Percentiles rank a stretch among this genome's conserved stretches.
These are phyloP conservation scores for Tringa solitaria DNA, from an alignment of 2,113 vertebrate species.

Conservation along the genomic window DNA sequence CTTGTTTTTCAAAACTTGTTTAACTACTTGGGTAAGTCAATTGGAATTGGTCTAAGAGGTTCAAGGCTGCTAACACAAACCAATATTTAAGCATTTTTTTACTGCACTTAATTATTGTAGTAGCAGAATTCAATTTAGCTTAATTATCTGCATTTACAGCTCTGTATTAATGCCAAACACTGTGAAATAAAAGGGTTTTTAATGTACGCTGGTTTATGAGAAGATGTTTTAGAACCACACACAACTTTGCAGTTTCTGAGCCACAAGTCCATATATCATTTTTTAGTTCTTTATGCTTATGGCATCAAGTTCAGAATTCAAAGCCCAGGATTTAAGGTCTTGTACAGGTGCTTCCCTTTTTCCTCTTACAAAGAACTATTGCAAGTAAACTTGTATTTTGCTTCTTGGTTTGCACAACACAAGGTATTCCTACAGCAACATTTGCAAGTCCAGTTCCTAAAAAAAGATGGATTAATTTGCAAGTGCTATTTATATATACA, in stretches of 20 bases:
- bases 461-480: neutral
- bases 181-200: neutral
- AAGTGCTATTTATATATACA: neutral
- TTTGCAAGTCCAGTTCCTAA: neutral
- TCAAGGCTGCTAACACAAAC: neutral
- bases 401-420: neutral
- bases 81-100: neutral
- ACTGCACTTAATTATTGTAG: neutral
- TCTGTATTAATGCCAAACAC: neutral
- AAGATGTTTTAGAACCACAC: neutral
- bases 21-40: neutral
- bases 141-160: neutral
- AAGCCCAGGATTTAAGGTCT: neutral
- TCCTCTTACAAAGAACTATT: neutral
- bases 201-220: neutral
- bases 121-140: neutral
- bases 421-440: neutral
- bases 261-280: neutral
- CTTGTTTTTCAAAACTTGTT: neutral
- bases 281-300: neutral
- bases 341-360: no score
- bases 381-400: neutral
- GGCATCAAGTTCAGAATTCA: neutral
- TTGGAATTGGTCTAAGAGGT: neutral
- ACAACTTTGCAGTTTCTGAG: neutral